Percentiles rank a stretch among this genome's conserved stretches.
phyloP scores from a whole-genome alignment of 30 jellyfish, hydroid and myxozoan species.

The Morbakka virulenta region DNA sequence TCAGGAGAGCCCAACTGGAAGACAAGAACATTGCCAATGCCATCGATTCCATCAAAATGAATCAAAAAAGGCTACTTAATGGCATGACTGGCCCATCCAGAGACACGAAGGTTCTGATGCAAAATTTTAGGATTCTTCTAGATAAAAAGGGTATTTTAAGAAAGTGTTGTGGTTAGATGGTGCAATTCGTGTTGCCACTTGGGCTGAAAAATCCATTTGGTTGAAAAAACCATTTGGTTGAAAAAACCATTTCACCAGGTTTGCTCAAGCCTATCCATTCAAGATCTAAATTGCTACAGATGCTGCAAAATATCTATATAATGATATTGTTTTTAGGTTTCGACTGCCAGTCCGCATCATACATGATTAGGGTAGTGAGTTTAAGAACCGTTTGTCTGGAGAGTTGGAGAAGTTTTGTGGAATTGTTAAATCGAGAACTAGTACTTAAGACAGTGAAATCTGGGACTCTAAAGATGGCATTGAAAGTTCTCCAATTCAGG shows the following conservation, averaged over 20 bases:
- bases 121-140: no score
- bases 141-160: no score
- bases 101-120: no score
- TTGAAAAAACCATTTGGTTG: conserved; percentile 16
- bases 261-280: conserved; percentile 35
- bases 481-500: no score
- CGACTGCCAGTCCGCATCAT: conserved; percentile 49
- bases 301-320: conserved; percentile 13
- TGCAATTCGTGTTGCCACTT: no score
- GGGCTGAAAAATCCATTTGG: conserved; percentile 15
- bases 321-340: conserved; percentile 11
- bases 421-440: conserved; percentile 20
- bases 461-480: no score
- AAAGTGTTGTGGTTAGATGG: no score
- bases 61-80: no score
- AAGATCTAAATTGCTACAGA: conserved; percentile 12
- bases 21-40: no score
- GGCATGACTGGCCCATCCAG: no score
- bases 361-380: conserved; percentile 56
- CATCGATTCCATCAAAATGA: no score
- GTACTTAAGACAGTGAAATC: conserved; percentile 40
- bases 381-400: conserved; percentile 18
- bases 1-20: no score
- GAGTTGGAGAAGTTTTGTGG: conserved; percentile 22
- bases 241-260: conserved; percentile 40